phyloP scores from a whole-genome alignment of 2,888 invertebrate genomes.

The Synanthedon andrenaeformis region DNA sequence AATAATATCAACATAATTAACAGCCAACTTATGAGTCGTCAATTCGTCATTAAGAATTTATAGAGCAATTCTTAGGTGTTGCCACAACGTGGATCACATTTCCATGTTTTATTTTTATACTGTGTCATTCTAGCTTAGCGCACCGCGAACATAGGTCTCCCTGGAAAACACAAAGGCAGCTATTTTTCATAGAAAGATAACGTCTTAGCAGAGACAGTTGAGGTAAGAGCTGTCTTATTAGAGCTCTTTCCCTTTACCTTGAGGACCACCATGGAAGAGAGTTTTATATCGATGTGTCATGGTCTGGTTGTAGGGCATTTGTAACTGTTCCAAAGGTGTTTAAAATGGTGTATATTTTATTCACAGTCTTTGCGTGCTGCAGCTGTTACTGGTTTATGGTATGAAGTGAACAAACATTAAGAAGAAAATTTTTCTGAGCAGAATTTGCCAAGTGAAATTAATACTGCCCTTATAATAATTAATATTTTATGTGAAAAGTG shows the following conservation, averaged over 20 bases:
- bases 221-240: slow-evolving; percentile 60
- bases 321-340: slow-evolving; percentile 31
- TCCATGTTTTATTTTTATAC: slow-evolving; percentile 1
- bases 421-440: no score
- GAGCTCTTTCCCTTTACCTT: slow-evolving; percentile 36
- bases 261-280: slow-evolving; percentile 51
- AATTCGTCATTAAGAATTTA: no score
- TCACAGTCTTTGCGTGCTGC: no score
- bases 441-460: no score
- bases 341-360: no score
- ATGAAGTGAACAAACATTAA: no score
- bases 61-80: no score
- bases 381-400: no score
- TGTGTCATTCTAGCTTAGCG: slow-evolving; percentile 5
- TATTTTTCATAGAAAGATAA: slow-evolving; percentile 60
- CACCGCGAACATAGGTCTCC: slow-evolving; percentile 19
- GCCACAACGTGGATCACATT: background rate
- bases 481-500: no score
- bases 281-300: slow-evolving; percentile 47
- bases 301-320: slow-evolving; percentile 37
- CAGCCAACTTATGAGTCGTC: no score
- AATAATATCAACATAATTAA: no score
- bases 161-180: slow-evolving; percentile 44
- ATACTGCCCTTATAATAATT: no score
- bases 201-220: slow-evolving; percentile 44